Conservation (phyloP, 2,888 invertebrate genomes). For the Choreutis nemorana region DNA sequence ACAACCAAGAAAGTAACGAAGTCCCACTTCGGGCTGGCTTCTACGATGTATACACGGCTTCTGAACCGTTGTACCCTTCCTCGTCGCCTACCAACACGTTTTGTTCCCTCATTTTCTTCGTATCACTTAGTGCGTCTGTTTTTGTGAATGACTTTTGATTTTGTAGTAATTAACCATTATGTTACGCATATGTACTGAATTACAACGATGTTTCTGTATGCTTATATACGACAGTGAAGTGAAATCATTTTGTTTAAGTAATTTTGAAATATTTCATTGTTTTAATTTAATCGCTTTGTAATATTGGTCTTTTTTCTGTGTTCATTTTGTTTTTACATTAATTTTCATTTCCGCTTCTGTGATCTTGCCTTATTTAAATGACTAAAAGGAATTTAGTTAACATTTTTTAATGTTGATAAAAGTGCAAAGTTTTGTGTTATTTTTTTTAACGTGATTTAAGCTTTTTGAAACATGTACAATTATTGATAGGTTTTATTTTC, state of each 20-base stretch:
- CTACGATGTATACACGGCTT: conserved; percentile 57
- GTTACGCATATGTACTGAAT: too few relatives aligned
- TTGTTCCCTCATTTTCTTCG: conserved; percentile 33
- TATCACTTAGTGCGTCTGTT: conserved; percentile 36
- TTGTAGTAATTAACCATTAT: too few relatives aligned
- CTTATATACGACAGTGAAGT: conserved; percentile 3
- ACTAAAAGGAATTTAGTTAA: too few relatives aligned
- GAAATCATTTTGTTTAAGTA: conserved; percentile 6
- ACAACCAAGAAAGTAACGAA: conserved; percentile 55
- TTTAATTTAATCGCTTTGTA: conserved; percentile 10
- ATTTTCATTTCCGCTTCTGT: too few relatives aligned
- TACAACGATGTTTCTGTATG: conserved; percentile 4
- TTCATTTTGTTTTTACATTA: too few relatives aligned
- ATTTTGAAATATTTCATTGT: conserved; percentile 9
- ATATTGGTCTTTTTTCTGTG: conserved; percentile 10
- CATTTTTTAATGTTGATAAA: too few relatives aligned
- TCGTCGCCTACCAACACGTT: conserved; percentile 30
- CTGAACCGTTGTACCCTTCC: conserved; percentile 33
- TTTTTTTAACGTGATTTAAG: too few relatives aligned
- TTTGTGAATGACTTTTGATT: conserved; percentile 33
- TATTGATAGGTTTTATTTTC: too few relatives aligned
- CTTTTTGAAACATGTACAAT: too few relatives aligned
- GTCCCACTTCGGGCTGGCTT: conserved; percentile 53
- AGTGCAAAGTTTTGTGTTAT: too few relatives aligned
- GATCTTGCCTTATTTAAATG: too few relatives aligned